A percentile compares a stretch with the other conserved stretches of the same genome.
Conservation (phyloP, 2,888 invertebrate species). For the Amorpha juglandis region DNA sequence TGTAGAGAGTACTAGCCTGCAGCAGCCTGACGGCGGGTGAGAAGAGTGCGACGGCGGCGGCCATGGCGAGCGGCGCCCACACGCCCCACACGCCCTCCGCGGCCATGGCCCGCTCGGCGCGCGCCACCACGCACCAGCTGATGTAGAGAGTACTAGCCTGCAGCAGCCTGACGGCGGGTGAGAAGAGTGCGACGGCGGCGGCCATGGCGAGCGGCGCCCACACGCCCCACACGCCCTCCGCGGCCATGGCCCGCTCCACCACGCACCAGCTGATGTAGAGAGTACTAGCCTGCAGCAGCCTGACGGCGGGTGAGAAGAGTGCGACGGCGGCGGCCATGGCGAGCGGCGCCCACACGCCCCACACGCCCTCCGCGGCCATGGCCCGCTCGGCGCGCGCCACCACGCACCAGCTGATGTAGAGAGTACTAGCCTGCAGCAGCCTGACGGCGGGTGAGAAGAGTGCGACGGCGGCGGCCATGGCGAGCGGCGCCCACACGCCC, state of each 20-base stretch:
- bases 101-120: slow-evolving; percentile 88
- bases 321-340: slow-evolving; percentile 72
- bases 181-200: too few relatives aligned
- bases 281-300: slow-evolving; percentile 76
- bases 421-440: too few relatives aligned
- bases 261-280: too few relatives aligned
- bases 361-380: slow-evolving; percentile 72
- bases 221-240: too few relatives aligned
- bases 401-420: slow-evolving; percentile 97
- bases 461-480: too few relatives aligned
- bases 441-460: too few relatives aligned
- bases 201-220: too few relatives aligned
- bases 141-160: too few relatives aligned
- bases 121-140: slow-evolving; percentile 95
- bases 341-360: slow-evolving; percentile 65
- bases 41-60: slow-evolving; percentile 66
- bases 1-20: too few relatives aligned
- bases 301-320: slow-evolving; percentile 58
- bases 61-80: slow-evolving; percentile 69
- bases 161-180: too few relatives aligned
- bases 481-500: too few relatives aligned
- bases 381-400: slow-evolving; percentile 93
- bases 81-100: slow-evolving; percentile 67
- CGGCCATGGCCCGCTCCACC: too few relatives aligned
- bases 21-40: slow-evolving; percentile 64